Percentiles rank a stretch among this genome's conserved stretches.
Evolutionary conservation across 2,797 vertebrate species (phyloP).

Genomic region (Carcharodon carcharias): DNA sequence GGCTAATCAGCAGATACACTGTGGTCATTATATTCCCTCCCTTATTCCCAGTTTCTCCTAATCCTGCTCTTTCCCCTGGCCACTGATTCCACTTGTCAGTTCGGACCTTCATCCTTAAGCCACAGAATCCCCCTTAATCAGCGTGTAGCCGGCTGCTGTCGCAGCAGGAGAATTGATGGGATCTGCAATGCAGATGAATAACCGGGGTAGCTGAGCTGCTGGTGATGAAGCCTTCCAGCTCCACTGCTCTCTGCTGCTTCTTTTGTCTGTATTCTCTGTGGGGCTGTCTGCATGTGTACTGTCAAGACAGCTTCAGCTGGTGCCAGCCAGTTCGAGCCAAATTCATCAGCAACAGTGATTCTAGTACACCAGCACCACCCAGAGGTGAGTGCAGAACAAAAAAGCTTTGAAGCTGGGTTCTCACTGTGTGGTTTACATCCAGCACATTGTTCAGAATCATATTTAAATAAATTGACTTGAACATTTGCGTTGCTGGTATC

Average conservation of each 20-base stretch:
- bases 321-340: conserved; percentile 60
- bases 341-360: conserved; percentile 38
- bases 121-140: conserved; percentile 46
- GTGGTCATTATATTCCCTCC: conserved; percentile 44
- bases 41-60: conserved; percentile 40
- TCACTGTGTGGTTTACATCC: neutral
- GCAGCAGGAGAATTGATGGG: conserved; percentile 55
- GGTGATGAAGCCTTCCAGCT: conserved; percentile 45
- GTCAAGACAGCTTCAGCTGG: conserved; percentile 53
- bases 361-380: conserved; percentile 42
- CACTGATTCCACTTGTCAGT: conserved; percentile 43
- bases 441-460: neutral
- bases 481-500: neutral
- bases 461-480: neutral
- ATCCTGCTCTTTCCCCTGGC: conserved; percentile 40
- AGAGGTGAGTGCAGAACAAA: conserved; percentile 37
- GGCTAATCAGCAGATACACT: conserved; percentile 46
- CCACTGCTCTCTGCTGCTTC: conserved; percentile 52
- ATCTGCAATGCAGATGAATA: conserved; percentile 56
- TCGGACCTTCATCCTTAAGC: conserved; percentile 43
- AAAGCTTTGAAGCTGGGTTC: neutral
- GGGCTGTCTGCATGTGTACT: conserved; percentile 41
- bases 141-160: conserved; percentile 53
- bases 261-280: conserved; percentile 49
- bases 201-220: conserved; percentile 48